Conservation (phyloP, 2,113 vertebrate genomes). For the Oncorhynchus kisutch region DNA sequence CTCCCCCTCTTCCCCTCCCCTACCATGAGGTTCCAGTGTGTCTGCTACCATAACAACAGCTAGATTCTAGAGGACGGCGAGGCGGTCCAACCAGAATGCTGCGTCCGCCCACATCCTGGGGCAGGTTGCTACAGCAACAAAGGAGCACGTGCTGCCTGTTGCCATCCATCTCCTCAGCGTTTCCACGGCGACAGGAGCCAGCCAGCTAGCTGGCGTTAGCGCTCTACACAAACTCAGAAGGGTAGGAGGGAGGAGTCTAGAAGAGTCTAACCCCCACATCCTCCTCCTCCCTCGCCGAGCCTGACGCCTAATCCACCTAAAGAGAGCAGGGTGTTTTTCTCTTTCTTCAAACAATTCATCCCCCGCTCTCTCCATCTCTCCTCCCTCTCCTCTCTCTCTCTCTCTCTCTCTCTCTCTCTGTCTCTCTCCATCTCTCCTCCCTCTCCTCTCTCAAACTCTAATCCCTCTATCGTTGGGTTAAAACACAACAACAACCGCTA, state of each 20-base stretch:
- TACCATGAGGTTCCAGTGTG: conserved; percentile 61
- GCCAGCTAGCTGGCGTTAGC: conserved; percentile 42
- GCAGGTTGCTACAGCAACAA: conserved; percentile 74
- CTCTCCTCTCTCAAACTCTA: conserved; percentile 15
- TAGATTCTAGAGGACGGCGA: conserved; percentile 41
- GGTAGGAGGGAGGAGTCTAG: conserved; percentile 45
- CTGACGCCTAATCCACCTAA: conserved; percentile 47
- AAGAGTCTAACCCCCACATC: conserved; percentile 1
- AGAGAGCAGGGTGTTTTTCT: conserved; percentile 16
- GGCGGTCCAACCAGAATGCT: conserved; percentile 75
- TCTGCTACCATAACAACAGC: conserved; percentile 63
- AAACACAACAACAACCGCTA: conserved; percentile 56
- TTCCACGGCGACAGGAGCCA: conserved; percentile 58
- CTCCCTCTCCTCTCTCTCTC: not conserved
- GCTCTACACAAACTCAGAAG: conserved; percentile 21
- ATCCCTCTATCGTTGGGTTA: conserved; percentile 35
- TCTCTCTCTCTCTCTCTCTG: no score
- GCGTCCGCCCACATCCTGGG: conserved; percentile 79
- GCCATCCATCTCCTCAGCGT: conserved; percentile 71
- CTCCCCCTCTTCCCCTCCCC: not conserved
- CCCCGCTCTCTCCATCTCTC: not conserved
- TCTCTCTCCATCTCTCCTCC: not conserved
- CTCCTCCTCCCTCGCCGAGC: conserved; percentile 19
- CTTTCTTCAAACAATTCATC: not conserved
- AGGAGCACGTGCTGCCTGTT: conserved; percentile 73